Percentiles rank a stretch among this genome's conserved stretches.
phyloP scores from a whole-genome alignment of 92 coral and sea anemone genomes.

The Muricea muricata region DNA sequence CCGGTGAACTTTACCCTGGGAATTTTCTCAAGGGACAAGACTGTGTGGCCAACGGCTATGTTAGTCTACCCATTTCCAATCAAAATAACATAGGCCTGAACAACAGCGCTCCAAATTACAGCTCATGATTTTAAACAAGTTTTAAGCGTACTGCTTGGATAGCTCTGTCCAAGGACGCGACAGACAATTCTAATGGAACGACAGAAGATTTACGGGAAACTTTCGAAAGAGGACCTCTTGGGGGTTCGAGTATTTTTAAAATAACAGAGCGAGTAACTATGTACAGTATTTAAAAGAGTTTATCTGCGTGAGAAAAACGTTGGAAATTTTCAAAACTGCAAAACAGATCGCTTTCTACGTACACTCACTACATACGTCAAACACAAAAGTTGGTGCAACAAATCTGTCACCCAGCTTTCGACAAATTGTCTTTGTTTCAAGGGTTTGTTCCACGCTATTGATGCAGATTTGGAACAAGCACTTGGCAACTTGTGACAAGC shows the following conservation, averaged over 20 bases:
- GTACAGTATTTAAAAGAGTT: background rate
- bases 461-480: no score
- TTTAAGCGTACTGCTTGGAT: no score
- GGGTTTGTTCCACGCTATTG: no score
- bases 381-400: no score
- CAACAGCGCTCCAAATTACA: background rate
- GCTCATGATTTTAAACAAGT: background rate
- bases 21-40: constrained; percentile 20
- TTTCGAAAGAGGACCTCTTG: background rate
- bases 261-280: background rate
- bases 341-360: no score
- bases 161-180: no score
- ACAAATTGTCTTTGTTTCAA: no score
- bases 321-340: no score
- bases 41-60: constrained; percentile 2
- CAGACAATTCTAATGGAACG: background rate
- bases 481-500: no score
- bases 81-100: constrained; percentile 10
- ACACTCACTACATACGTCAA: no score
- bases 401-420: no score
- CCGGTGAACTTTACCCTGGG: constrained; percentile 15
- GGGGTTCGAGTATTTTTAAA: background rate
- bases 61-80: constrained; percentile 24
- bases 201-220: background rate
- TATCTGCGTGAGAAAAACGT: no score